These are phyloP conservation scores for Lutraria lutraria DNA, from an alignment of 2,888 invertebrate genomes.

Conservation along the genomic window DNA sequence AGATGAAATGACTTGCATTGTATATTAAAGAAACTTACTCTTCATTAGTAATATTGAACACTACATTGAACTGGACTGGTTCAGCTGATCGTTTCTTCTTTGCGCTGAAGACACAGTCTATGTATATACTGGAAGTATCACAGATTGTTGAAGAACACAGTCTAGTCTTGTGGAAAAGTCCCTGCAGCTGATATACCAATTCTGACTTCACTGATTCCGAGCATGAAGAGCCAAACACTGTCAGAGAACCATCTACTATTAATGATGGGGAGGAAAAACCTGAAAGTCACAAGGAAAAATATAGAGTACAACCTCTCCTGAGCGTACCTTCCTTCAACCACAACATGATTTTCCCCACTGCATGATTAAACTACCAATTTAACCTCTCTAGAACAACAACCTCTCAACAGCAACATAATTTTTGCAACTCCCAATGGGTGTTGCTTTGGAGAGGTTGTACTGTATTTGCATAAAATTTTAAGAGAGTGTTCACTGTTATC, in stretches of 20 bases:
- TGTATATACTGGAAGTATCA: constrained; percentile 64
- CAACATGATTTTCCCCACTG: too few species aligned
- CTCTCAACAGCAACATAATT: too few species aligned
- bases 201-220: constrained; percentile 59
- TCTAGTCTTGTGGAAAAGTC: constrained; percentile 68
- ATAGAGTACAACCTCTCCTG: too few species aligned
- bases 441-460: too few species aligned
- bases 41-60: constrained; percentile 63
- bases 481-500: too few species aligned
- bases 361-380: too few species aligned
- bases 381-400: too few species aligned
- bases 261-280: constrained; percentile 63
- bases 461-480: too few species aligned
- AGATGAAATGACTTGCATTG: background rate
- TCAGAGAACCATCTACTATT: constrained; percentile 60
- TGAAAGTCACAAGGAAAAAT: constrained; percentile 40
- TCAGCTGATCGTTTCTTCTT: constrained; percentile 63
- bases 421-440: too few species aligned
- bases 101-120: constrained; percentile 70
- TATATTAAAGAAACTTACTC: background rate
- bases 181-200: constrained; percentile 67
- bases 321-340: too few species aligned
- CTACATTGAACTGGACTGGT: constrained; percentile 53
- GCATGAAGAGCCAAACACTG: constrained; percentile 73
- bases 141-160: constrained; percentile 72